Evolutionary conservation across 2,797 vertebrate species (phyloP).

Genomic region (Mormyrus proboscirostris): DNA sequence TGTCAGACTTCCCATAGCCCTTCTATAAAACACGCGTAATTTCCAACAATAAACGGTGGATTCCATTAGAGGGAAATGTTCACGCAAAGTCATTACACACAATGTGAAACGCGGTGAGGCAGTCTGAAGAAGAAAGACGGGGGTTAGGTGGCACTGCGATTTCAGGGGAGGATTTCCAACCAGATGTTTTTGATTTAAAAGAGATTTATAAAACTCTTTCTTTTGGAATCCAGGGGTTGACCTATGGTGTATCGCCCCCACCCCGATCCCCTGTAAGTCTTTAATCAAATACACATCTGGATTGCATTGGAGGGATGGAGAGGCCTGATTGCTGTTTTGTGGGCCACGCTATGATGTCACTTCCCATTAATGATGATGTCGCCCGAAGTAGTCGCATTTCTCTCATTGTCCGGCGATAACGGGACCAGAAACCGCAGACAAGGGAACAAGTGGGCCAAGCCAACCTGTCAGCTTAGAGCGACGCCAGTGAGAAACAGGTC

Average conservation of each 20-base stretch:
- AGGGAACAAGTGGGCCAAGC: slow-evolving; percentile 34
- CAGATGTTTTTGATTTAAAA: slow-evolving; percentile 63
- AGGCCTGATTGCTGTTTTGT: slow-evolving; percentile 62
- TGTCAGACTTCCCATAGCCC: background rate
- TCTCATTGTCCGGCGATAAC: slow-evolving; percentile 49
- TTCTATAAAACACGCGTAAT: slow-evolving; percentile 36
- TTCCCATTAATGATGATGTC: slow-evolving; percentile 64
- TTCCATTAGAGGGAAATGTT: slow-evolving; percentile 48
- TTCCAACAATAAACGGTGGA: slow-evolving; percentile 36
- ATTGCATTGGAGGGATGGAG: slow-evolving; percentile 53
- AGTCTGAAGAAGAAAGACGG: slow-evolving; percentile 26
- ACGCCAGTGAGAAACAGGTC: background rate
- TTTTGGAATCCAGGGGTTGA: slow-evolving; percentile 53
- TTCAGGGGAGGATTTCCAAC: slow-evolving; percentile 34
- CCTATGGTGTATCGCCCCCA: slow-evolving; percentile 36
- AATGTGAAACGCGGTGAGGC: slow-evolving; percentile 46
- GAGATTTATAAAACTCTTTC: slow-evolving; percentile 57
- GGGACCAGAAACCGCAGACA: slow-evolving; percentile 33
- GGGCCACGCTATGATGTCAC: slow-evolving; percentile 66
- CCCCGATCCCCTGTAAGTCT: slow-evolving; percentile 55
- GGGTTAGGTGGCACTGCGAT: slow-evolving; percentile 5
- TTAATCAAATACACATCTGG: slow-evolving; percentile 72
- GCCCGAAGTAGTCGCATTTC: slow-evolving; percentile 50
- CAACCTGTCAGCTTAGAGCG: background rate
- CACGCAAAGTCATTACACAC: slow-evolving; percentile 45